Percentiles rank a stretch among this genome's conserved stretches.
These are phyloP conservation scores for Xestia rhomboidea DNA, from an alignment of 2,888 invertebrate species.

Conservation along the genomic window DNA sequence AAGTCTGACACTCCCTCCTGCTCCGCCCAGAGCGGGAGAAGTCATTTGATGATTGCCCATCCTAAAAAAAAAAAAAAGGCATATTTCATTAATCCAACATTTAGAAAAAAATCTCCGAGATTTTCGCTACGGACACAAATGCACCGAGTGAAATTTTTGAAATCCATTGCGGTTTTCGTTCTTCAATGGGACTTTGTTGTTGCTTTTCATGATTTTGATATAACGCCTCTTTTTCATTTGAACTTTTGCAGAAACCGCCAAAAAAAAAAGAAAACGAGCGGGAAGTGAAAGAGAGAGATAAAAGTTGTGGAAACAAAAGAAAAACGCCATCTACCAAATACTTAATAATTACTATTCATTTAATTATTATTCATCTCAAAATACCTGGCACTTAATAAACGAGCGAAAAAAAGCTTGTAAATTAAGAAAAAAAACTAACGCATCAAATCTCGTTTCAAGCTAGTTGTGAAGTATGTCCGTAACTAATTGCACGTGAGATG, in stretches of 20 bases:
- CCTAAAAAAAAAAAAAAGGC: too few species aligned
- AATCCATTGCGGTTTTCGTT: neutral
- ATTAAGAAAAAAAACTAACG: conserved; percentile 25
- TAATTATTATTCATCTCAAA: neutral
- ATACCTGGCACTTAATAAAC: conserved; percentile 13
- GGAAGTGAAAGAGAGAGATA: too few species aligned
- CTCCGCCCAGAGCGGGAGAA: too few species aligned
- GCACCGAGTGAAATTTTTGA: neutral
- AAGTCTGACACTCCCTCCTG: too few species aligned
- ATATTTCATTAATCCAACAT: neutral
- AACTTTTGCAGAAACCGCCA: neutral
- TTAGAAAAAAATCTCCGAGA: neutral
- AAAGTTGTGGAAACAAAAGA: neutral
- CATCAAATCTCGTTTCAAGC: conserved; percentile 28
- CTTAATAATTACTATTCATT: neutral
- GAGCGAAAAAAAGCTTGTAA: neutral
- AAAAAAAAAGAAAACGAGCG: too few species aligned
- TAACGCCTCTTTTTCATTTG: neutral
- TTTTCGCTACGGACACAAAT: conserved; percentile 1
- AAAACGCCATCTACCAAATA: neutral
- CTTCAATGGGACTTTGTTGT: conserved; percentile 1
- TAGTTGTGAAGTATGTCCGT: conserved; percentile 53
- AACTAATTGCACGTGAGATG: conserved; percentile 68
- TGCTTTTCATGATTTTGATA: neutral
- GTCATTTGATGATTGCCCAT: too few species aligned